Conservation (phyloP, 2,113 vertebrate species). For the Poeciliopsis turrubarensis region DNA sequence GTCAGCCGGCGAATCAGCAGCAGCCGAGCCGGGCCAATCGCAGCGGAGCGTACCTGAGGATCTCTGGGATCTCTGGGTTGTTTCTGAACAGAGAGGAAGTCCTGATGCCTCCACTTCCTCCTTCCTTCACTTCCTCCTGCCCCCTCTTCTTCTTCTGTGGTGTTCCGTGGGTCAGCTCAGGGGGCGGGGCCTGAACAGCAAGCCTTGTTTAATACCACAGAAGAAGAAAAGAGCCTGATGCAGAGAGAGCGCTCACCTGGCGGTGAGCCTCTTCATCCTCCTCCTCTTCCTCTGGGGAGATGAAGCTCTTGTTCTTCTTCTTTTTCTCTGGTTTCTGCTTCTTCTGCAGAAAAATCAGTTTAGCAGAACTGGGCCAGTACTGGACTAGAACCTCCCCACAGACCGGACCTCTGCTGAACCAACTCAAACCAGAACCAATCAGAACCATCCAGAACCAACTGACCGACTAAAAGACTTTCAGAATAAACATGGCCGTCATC, state of each 20-base stretch:
- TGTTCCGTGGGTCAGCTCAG: not conserved
- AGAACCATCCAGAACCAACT: too few relatives aligned
- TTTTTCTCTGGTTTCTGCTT: slow-evolving; percentile 41
- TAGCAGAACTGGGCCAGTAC: too few relatives aligned
- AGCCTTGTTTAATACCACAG: not conserved
- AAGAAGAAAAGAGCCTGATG: not conserved
- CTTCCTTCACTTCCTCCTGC: not conserved
- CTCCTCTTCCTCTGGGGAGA: slow-evolving; percentile 3
- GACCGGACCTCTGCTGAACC: too few relatives aligned
- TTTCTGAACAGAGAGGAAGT: slow-evolving; percentile 75
- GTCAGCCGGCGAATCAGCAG: not conserved
- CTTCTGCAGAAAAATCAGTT: slow-evolving; percentile 24
- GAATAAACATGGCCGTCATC: too few relatives aligned
- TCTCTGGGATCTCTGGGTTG: slow-evolving; percentile 68
- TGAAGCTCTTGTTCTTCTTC: slow-evolving; percentile 27
- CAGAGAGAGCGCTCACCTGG: slow-evolving; percentile 24
- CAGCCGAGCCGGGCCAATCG: slow-evolving; percentile 5
- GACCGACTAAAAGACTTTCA: too few relatives aligned
- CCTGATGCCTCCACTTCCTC: slow-evolving; percentile 39
- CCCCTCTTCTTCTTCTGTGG: slow-evolving; percentile 45
- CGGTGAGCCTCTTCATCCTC: not conserved
- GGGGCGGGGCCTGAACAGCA: not conserved
- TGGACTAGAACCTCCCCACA: not conserved
- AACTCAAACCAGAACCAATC: too few relatives aligned
- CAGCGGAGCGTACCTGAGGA: slow-evolving; percentile 53